phyloP scores from a whole-genome alignment of 2,888 invertebrate genomes.

The Muscina levida region DNA sequence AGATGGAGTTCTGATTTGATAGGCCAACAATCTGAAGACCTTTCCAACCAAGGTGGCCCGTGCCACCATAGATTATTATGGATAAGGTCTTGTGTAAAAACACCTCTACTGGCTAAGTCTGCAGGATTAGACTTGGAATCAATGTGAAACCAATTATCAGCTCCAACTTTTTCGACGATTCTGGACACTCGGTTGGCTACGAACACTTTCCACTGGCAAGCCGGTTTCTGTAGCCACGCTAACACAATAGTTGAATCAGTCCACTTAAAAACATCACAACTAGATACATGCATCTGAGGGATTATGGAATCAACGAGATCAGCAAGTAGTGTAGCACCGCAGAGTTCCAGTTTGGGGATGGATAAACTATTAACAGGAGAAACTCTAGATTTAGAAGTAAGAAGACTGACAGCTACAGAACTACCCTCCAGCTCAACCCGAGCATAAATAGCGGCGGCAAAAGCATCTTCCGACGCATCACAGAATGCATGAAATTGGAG shows the following conservation, averaged over 20 bases:
- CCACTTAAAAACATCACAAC: neutral
- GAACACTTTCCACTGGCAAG: no score
- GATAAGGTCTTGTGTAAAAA: neutral
- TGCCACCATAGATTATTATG: conserved; percentile 42
- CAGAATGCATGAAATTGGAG: conserved; percentile 18
- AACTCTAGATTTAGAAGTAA: conserved; percentile 38
- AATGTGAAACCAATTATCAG: conserved; percentile 13
- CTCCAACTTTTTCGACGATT: neutral
- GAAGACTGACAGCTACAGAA: neutral
- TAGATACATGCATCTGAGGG: neutral
- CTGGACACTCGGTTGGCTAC: neutral
- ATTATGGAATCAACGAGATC: neutral
- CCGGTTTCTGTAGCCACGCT: no score
- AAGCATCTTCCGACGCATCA: conserved; percentile 9
- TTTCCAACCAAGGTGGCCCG: conserved; percentile 32
- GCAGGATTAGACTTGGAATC: conserved; percentile 31
- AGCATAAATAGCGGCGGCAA: neutral
- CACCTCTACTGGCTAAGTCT: conserved; percentile 30
- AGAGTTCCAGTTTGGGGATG: conserved; percentile 15
- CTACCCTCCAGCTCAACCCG: neutral
- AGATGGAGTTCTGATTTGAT: neutral
- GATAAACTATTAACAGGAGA: conserved; percentile 31
- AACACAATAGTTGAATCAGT: conserved; percentile 21
- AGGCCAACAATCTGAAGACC: neutral
- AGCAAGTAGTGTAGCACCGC: neutral